These are phyloP conservation scores for Perca flavescens DNA, from an alignment of 2,113 vertebrate genomes.

Conservation along the genomic window DNA sequence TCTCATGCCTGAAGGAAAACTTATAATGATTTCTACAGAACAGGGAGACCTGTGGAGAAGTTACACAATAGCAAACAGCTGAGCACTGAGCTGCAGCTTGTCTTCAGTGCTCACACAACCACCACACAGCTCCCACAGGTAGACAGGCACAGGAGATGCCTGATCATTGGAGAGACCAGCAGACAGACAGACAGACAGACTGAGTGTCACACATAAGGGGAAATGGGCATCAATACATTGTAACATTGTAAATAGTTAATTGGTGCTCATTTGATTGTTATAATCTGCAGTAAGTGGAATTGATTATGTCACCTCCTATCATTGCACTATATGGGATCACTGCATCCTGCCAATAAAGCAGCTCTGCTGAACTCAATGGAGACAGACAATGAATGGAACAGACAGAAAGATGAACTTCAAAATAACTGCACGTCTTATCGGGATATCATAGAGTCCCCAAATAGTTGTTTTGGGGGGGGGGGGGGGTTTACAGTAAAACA, in stretches of 20 bases:
- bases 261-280: slow-evolving; percentile 2
- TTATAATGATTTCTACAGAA: slow-evolving; percentile 38
- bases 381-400: not conserved
- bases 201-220: not conserved
- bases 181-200: not conserved
- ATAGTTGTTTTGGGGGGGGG: no score
- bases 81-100: slow-evolving; percentile 36
- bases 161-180: not conserved
- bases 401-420: not conserved
- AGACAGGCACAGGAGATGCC: slow-evolving; percentile 29
- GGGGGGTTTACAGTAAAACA: not conserved
- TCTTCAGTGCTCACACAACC: slow-evolving; percentile 38
- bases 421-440: not conserved
- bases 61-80: slow-evolving; percentile 51
- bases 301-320: slow-evolving; percentile 1
- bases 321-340: not conserved
- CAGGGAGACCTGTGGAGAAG: slow-evolving; percentile 54
- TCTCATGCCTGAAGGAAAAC: slow-evolving; percentile 45
- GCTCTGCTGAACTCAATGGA: not conserved
- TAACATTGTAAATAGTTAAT: slow-evolving; percentile 11
- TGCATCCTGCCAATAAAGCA: not conserved
- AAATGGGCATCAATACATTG: not conserved
- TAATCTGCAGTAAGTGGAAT: not conserved
- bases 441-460: not conserved
- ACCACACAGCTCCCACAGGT: slow-evolving; percentile 31